Evolutionary conservation across 2,888 invertebrate genomes (phyloP).

Genomic region (Falcaria lacertinaria): DNA sequence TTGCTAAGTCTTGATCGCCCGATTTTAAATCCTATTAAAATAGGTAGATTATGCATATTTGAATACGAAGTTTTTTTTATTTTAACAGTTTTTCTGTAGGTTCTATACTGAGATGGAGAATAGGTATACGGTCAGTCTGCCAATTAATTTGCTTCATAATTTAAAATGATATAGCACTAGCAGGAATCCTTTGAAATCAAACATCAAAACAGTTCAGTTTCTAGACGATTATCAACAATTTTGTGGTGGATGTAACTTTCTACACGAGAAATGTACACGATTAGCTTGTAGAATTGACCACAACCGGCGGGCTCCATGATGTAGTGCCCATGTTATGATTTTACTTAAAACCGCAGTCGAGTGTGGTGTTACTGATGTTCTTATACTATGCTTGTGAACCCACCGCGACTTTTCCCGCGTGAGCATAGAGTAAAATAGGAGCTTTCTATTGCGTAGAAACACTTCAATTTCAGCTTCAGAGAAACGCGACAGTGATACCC

Average conservation of each 20-base stretch:
- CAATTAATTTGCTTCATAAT: too few species aligned
- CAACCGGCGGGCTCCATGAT: conserved; percentile 14
- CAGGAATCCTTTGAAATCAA: background rate
- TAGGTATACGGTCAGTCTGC: too few species aligned
- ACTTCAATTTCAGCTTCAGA: too few species aligned
- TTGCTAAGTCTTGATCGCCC: conserved; percentile 12
- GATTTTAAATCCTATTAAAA: too few species aligned
- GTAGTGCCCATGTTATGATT: conserved; percentile 3
- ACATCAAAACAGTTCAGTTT: background rate
- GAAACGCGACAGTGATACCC: too few species aligned
- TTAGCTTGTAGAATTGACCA: conserved; percentile 27
- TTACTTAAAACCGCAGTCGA: conserved; percentile 24
- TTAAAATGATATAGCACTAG: too few species aligned
- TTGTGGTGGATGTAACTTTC: conserved; percentile 38
- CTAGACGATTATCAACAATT: conserved; percentile 9
- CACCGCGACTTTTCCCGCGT: background rate
- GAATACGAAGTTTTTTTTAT: too few species aligned
- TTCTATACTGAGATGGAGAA: too few species aligned
- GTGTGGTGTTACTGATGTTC: background rate
- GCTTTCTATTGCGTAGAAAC: too few species aligned
- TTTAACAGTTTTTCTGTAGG: too few species aligned
- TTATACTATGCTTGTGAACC: background rate
- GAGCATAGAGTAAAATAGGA: too few species aligned
- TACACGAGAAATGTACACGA: conserved; percentile 25
- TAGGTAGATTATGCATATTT: too few species aligned